Base-by-base conservation (phyloP, 1,140 invertebrate genomes). In the Caligus rogercresseyi region DNA sequence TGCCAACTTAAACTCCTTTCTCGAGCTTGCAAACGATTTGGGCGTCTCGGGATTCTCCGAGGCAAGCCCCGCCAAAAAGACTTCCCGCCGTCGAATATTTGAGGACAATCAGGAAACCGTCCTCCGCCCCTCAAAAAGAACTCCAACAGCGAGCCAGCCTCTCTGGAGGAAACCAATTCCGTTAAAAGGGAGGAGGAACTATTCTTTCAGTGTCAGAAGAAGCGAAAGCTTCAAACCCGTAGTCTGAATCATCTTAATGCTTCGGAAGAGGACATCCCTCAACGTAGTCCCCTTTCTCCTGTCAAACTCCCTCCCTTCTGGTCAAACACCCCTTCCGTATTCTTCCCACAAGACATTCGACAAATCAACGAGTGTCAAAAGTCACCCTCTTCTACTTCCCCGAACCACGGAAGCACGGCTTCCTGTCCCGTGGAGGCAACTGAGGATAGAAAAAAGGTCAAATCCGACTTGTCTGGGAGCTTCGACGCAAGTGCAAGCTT, bases 371-470 rank as follows among this genome's bases (percentile, higher is more conserved):
- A 43, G 31, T n/a, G n/a, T n/a, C n/a, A n/a, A n/a, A n/a, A n/a
- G n/a, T n/a, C n/a, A n/a, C n/a, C n/a, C n/a, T 43, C 7, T 43
- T 11, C 7, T n/a, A 43, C 7, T n/a, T 11, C 31, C n/a, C 54
- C 54, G 2, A 56, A 56, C 4, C 54, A 56, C 14, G 14, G 19
- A 18, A 56, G 24, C 54, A 56, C 54, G n/a, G 19, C 24, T 14
- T 56, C 54, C 3, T 56, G 54, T 56, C 54, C 54, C n/a, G 54
- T 56, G 19, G 54, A 56, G 24, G n/a, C 54, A 56, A 13, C 20
- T 1, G 20, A 23, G 2, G 31, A 43, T 43, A 7, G 18, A 23
- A 56, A 56, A 56, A 2, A 25, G 24, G 20, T n/a, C 19, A 20
- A 43, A 43, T 43, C 31, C 7, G 31, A 43, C 7, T 43, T n/a